Percentiles rank a stretch among this genome's conserved stretches.
Evolutionary conservation across 2,797 vertebrate species (phyloP).

Genomic region (Tangara arthus): DNA sequence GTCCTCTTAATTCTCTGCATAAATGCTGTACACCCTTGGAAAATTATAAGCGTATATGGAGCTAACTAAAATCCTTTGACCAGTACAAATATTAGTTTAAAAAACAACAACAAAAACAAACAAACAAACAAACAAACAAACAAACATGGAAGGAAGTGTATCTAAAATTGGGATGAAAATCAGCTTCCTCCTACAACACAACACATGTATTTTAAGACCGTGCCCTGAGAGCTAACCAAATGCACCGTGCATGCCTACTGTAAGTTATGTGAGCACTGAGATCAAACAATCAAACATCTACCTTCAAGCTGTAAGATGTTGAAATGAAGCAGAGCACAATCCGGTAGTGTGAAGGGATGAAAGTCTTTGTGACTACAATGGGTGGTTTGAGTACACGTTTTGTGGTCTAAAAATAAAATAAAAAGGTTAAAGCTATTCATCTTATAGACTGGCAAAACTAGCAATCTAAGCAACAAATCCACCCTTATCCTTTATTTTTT

Average conservation of each 20-base stretch:
- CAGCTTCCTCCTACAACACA: background rate
- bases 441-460: slow-evolving; percentile 1
- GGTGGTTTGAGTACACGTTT: background rate
- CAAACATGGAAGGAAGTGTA: background rate
- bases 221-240: background rate
- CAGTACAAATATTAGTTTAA: background rate
- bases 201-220: background rate
- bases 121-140: too few species aligned
- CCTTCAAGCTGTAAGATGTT: background rate
- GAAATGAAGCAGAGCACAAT: background rate
- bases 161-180: background rate
- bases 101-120: background rate
- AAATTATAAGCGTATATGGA: background rate
- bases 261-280: background rate
- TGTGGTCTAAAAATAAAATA: slow-evolving; percentile 16
- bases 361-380: background rate
- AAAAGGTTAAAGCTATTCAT: slow-evolving; percentile 24
- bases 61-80: background rate
- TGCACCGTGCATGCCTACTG: background rate
- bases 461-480: slow-evolving; percentile 22
- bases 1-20: background rate
- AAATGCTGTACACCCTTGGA: background rate
- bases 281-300: background rate
- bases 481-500: background rate
- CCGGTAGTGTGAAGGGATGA: background rate